These are phyloP conservation scores for Ostrea edulis DNA, from an alignment of 1,140 invertebrate genomes.

Conservation along the genomic window DNA sequence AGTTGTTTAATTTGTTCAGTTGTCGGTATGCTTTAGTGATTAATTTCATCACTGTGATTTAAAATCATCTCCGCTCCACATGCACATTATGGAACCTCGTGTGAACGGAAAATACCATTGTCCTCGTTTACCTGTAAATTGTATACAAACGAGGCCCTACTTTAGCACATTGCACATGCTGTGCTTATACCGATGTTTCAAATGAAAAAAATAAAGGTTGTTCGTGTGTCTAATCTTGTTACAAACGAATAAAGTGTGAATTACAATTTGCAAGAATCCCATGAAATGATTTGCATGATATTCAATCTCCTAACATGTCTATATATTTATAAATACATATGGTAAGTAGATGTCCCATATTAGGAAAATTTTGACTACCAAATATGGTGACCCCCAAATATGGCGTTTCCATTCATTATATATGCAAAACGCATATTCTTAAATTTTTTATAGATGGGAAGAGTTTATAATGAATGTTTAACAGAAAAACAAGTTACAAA, in stretches of 20 bases:
- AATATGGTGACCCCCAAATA: constrained; percentile 37
- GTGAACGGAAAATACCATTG: constrained; percentile 10
- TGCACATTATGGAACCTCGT: neutral
- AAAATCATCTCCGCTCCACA: neutral
- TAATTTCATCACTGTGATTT: neutral
- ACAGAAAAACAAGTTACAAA: no score
- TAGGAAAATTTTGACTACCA: constrained; percentile 34
- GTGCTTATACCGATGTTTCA: neutral
- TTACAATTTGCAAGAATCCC: no score
- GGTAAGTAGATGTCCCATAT: constrained; percentile 15
- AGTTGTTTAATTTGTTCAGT: no score
- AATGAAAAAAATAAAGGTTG: neutral
- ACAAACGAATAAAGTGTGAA: no score
- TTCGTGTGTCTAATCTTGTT: no score
- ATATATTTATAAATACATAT: neutral
- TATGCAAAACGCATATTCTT: neutral
- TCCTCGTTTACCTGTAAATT: neutral
- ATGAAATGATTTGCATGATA: no score
- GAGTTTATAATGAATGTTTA: no score
- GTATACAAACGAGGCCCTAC: constrained; percentile 13
- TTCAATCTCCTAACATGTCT: no score
- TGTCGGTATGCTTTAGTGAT: neutral
- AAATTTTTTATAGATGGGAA: neutral
- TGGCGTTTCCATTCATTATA: constrained; percentile 34
- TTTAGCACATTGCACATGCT: neutral